Conservation (phyloP, 2,113 vertebrate genomes). For the Dromaius novaehollandiae region DNA sequence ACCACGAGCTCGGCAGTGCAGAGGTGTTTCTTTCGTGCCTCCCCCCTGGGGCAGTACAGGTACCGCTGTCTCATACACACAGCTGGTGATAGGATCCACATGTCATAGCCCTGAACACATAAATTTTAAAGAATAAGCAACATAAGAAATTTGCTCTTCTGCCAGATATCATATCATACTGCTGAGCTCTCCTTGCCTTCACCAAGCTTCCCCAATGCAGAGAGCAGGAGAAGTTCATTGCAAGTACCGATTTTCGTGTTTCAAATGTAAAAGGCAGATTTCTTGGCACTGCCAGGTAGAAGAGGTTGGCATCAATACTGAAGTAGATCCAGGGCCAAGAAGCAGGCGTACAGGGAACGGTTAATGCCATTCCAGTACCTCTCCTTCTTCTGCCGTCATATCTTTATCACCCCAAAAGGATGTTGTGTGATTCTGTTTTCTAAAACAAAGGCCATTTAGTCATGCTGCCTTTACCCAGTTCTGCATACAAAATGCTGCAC, state of each 20-base stretch:
- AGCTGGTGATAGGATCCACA: background rate
- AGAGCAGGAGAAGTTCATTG: background rate
- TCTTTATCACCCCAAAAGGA: background rate
- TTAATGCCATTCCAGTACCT: background rate
- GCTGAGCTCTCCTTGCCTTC: background rate
- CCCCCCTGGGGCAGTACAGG: background rate
- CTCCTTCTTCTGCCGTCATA: background rate
- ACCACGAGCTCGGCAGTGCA: background rate
- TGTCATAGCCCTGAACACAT: background rate
- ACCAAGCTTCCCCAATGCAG: background rate
- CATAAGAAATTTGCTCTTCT: background rate
- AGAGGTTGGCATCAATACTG: background rate
- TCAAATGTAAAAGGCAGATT: background rate
- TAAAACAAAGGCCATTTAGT: background rate
- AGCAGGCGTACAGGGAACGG: background rate
- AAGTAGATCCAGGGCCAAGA: background rate
- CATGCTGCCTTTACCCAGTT: background rate
- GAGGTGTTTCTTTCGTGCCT: background rate
- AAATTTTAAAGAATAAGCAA: background rate
- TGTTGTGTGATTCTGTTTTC: background rate
- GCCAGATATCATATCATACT: background rate
- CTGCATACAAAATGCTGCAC: accelerated
- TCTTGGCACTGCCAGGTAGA: background rate
- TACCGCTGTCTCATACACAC: background rate
- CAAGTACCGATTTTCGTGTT: background rate